A percentile compares a stretch with the other conserved stretches of the same genome.
Evolutionary conservation across 2,888 invertebrate species (phyloP).

Genomic region (Aporophyla nigra): DNA sequence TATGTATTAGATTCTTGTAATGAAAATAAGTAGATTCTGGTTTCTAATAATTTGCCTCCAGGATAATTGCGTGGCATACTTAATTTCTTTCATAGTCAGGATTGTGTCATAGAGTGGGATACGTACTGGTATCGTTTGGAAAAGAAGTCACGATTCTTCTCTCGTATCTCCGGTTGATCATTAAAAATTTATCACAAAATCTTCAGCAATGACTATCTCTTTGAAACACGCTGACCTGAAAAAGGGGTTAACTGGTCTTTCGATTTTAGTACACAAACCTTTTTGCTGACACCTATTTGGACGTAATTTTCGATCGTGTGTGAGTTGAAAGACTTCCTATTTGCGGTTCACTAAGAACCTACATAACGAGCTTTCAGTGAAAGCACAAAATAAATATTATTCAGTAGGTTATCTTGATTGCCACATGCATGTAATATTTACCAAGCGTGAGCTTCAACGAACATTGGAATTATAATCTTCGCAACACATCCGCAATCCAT

Average conservation of each 20-base stretch:
- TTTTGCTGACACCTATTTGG: slow-evolving; percentile 51
- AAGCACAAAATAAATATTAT: slow-evolving; percentile 55
- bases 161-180: background rate
- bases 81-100: too few relatives aligned
- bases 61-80: background rate
- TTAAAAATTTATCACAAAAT: slow-evolving; percentile 1
- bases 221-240: slow-evolving; percentile 22
- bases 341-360: slow-evolving; percentile 27
- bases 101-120: too few relatives aligned
- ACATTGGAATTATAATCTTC: slow-evolving; percentile 45
- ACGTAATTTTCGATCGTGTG: slow-evolving; percentile 47
- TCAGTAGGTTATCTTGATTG: slow-evolving; percentile 48
- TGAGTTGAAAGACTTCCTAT: slow-evolving; percentile 41
- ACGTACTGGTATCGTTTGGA: background rate
- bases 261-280: slow-evolving; percentile 55
- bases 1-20: background rate
- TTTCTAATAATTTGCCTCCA: background rate
- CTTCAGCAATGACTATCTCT: slow-evolving; percentile 3
- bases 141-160: background rate
- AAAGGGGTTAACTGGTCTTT: slow-evolving; percentile 39
- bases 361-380: slow-evolving; percentile 33
- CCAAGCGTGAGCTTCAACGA: slow-evolving; percentile 18
- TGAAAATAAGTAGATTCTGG: background rate
- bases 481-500: slow-evolving; percentile 55
- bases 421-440: slow-evolving; percentile 52